These are phyloP conservation scores for Gobio gobio DNA, from an alignment of 2,113 vertebrate species.

Conservation along the genomic window DNA sequence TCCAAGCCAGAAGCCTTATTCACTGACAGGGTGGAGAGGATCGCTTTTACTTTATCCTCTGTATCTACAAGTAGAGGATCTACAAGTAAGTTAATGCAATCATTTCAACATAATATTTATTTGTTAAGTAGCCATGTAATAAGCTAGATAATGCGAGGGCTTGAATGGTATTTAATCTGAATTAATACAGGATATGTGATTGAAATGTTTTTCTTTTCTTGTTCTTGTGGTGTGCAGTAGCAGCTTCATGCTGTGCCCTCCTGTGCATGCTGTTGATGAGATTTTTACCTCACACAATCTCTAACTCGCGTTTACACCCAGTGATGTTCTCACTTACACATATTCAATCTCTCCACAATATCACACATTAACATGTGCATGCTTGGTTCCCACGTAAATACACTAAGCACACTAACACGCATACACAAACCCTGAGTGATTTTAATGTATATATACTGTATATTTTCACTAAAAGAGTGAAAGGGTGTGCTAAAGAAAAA, in stretches of 20 bases:
- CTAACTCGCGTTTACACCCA: slow-evolving; percentile 21
- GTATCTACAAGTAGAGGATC: not conserved
- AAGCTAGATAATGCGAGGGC: not conserved
- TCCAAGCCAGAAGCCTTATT: too few species aligned
- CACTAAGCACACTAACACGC: not conserved
- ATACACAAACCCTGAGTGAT: not conserved
- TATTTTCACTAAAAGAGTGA: not conserved
- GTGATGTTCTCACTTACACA: slow-evolving; percentile 34
- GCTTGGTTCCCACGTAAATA: not conserved
- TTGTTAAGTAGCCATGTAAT: not conserved
- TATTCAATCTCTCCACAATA: slow-evolving; percentile 30
- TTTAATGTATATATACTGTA: not conserved
- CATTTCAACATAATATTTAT: not conserved
- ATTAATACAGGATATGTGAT: slow-evolving; percentile 42
- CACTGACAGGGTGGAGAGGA: too few species aligned
- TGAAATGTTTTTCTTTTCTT: slow-evolving; percentile 37
- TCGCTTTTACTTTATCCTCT: too few species aligned
- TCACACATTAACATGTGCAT: slow-evolving; percentile 19
- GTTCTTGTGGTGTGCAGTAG: slow-evolving; percentile 41
- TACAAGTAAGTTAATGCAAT: too few species aligned
- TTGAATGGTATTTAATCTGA: not conserved
- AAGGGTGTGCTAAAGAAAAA: not conserved
- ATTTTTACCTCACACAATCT: slow-evolving; percentile 42
- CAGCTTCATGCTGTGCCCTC: slow-evolving; percentile 48
- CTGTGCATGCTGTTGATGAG: slow-evolving; percentile 58